phyloP scores from a whole-genome alignment of 1,140 invertebrate genomes.

The Radopholus similis region DNA sequence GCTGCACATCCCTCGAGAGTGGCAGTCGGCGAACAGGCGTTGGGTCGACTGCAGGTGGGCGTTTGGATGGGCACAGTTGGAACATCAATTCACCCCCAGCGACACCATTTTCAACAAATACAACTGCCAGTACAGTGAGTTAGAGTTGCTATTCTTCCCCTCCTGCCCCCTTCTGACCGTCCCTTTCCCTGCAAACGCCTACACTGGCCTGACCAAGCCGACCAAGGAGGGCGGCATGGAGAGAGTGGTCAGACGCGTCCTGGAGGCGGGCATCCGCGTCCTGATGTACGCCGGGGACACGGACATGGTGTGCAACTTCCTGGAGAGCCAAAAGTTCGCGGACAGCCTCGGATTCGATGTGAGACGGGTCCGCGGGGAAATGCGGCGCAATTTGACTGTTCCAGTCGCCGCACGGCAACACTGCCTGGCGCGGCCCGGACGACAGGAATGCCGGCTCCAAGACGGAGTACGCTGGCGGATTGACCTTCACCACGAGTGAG shows the following conservation, averaged over 20 bases:
- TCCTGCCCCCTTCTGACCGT: not conserved
- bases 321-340: constrained; percentile 46
- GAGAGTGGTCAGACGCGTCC: constrained; percentile 13
- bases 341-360: constrained; percentile 32
- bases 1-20: no score
- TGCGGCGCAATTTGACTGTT: not conserved
- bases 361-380: not conserved
- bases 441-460: constrained; percentile 52
- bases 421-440: constrained; percentile 45
- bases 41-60: no score
- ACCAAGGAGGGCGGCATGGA: no score
- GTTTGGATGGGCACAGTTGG: no score
- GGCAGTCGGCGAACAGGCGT: no score
- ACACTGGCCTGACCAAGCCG: no score
- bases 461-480: constrained; percentile 43
- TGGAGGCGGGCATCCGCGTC: constrained; percentile 55
- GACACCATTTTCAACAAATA: not conserved
- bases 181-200: no score
- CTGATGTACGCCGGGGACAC: constrained; percentile 66
- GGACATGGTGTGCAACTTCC: constrained; percentile 66
- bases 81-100: not conserved
- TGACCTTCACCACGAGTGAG: constrained; percentile 41
- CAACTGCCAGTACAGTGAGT: not conserved
- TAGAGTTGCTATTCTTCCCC: not conserved
- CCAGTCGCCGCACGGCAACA: constrained; percentile 31